phyloP scores from a whole-genome alignment of 2,113 vertebrate genomes.

The Nematolebias whitei region DNA sequence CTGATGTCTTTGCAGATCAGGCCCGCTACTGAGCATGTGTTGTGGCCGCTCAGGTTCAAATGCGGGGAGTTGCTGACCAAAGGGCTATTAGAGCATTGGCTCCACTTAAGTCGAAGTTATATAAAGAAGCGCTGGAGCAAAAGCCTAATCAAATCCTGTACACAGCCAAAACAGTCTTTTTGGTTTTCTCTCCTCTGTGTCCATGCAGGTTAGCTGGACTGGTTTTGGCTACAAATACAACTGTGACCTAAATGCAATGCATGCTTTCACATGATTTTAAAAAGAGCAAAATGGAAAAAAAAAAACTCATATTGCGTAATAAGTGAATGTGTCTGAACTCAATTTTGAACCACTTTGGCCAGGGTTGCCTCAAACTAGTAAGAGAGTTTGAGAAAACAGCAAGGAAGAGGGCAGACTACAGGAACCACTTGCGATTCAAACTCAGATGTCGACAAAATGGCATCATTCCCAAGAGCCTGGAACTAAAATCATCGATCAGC shows the following conservation, averaged over 20 bases:
- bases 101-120: slow-evolving; percentile 67
- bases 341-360: too few relatives aligned
- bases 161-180: slow-evolving; percentile 46
- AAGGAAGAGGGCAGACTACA: too few relatives aligned
- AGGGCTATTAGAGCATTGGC: slow-evolving; percentile 68
- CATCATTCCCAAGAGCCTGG: too few relatives aligned
- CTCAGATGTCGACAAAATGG: too few relatives aligned
- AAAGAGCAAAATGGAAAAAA: background rate
- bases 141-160: slow-evolving; percentile 56
- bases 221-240: slow-evolving; percentile 52
- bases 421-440: too few relatives aligned
- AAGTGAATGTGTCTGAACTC: too few relatives aligned
- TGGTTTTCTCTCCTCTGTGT: slow-evolving; percentile 37
- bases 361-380: too few relatives aligned
- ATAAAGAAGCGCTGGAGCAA: slow-evolving; percentile 56
- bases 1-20: slow-evolving; percentile 64
- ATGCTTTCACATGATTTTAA: background rate
- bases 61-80: slow-evolving; percentile 47
- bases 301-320: background rate
- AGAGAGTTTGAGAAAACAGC: too few relatives aligned
- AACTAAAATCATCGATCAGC: too few relatives aligned
- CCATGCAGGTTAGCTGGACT: slow-evolving; percentile 60
- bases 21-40: slow-evolving; percentile 26
- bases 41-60: slow-evolving; percentile 50
- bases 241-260: slow-evolving; percentile 52